Evolutionary conservation across 2,888 invertebrate genomes (phyloP).

Genomic region (Drosophila eohydei): DNA sequence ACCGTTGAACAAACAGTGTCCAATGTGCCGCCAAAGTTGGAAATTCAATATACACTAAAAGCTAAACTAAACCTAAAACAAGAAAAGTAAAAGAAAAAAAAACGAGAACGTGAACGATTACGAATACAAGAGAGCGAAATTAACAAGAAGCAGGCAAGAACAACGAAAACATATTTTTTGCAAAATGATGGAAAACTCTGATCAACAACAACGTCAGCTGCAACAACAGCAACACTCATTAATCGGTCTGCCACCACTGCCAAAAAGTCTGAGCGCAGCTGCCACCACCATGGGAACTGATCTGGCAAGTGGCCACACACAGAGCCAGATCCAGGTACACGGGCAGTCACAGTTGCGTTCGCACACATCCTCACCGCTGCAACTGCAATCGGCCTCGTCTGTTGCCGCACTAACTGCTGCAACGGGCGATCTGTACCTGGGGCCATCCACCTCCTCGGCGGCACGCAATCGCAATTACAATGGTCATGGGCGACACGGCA

Average conservation of each 20-base stretch:
- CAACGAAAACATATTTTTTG: conserved; percentile 12
- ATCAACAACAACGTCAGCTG: conserved; percentile 49
- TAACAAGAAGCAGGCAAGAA: conserved; percentile 1
- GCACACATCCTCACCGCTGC: conserved; percentile 67
- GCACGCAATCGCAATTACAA: conserved; percentile 72
- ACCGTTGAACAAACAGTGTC: conserved; percentile 93
- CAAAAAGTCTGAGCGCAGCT: conserved; percentile 94
- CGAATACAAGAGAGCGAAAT: conserved; percentile 5
- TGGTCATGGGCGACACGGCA: conserved; percentile 80
- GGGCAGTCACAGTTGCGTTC: conserved; percentile 49
- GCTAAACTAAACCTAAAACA: background rate
- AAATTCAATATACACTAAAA: conserved; percentile 94
- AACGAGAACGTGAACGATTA: conserved; percentile 31
- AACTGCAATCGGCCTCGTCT: conserved; percentile 45
- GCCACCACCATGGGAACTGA: conserved; percentile 67
- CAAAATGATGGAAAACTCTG: conserved; percentile 70
- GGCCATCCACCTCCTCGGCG: conserved; percentile 79
- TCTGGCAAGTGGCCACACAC: conserved; percentile 12
- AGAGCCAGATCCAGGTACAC: conserved; percentile 7
- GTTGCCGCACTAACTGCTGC: conserved; percentile 60
- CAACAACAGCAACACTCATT: conserved; percentile 53
- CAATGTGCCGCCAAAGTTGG: conserved; percentile 99
- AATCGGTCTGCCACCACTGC: conserved; percentile 92
- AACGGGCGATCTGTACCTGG: conserved; percentile 74
- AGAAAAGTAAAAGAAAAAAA: conserved; percentile 16